These are phyloP conservation scores for Micromesistius poutassou DNA, from an alignment of 2,797 vertebrate genomes.

Conservation along the genomic window DNA sequence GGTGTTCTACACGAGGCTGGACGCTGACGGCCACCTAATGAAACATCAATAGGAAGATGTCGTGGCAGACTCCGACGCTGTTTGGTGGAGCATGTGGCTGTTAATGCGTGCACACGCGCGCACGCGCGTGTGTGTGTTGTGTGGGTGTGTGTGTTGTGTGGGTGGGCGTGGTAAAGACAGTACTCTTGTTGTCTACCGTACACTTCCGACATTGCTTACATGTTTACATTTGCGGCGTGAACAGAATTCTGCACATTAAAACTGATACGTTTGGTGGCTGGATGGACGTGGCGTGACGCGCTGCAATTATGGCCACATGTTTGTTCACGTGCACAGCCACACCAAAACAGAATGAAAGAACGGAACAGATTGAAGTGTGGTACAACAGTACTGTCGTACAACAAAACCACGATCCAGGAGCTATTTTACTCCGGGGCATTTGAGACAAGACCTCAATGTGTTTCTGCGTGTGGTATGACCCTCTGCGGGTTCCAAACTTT, in stretches of 20 bases:
- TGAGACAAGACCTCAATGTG: not conserved
- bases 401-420: constrained; percentile 47
- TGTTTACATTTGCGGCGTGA: not conserved
- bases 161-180: constrained; percentile 11
- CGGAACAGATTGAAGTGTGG: not conserved
- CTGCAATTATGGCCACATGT: not conserved
- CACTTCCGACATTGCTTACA: not conserved
- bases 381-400: constrained; percentile 59
- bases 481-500: not conserved
- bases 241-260: not conserved
- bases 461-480: not conserved
- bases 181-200: not conserved
- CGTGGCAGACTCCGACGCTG: constrained; percentile 21
- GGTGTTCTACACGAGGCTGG: constrained; percentile 50
- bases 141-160: constrained; percentile 27
- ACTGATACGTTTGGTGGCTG: not conserved
- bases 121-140: not conserved
- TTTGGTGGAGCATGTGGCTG: constrained; percentile 4
- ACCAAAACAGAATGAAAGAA: not conserved
- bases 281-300: not conserved
- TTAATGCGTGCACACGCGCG: constrained; percentile 27
- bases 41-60: constrained; percentile 42
- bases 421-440: not conserved
- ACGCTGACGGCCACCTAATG: constrained; percentile 50
- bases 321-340: not conserved